These are phyloP conservation scores for Cherax destructor DNA, from an alignment of 1,140 invertebrate genomes.

Conservation along the genomic window DNA sequence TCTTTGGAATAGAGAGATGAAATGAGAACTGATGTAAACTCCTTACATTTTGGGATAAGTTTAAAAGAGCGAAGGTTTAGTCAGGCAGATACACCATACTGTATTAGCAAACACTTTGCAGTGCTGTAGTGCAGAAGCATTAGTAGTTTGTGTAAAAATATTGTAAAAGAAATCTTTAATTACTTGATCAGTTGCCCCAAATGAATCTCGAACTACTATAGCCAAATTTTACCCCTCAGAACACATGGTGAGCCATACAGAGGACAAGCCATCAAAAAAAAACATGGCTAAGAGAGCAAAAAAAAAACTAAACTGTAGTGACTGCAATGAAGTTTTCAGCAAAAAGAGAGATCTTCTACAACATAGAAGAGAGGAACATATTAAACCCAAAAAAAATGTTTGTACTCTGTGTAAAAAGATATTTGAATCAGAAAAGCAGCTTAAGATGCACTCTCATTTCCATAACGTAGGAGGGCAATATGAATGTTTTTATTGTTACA, in stretches of 20 bases:
- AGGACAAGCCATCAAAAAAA: not conserved
- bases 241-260: slow-evolving; percentile 2
- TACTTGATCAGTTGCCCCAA: not conserved
- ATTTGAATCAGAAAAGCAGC: slow-evolving; percentile 46
- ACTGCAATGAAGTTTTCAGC: slow-evolving; percentile 35
- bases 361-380: slow-evolving; percentile 42
- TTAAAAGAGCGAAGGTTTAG: no score
- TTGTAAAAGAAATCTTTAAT: no score
- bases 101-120: no score
- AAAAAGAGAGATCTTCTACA: slow-evolving; percentile 33
- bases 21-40: not conserved
- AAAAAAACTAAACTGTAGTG: slow-evolving; percentile 18
- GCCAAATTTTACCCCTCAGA: no score
- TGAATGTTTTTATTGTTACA: slow-evolving; percentile 54
- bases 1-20: not conserved
- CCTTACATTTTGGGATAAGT: not conserved
- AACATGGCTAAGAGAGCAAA: slow-evolving; percentile 31
- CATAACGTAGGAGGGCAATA: slow-evolving; percentile 50
- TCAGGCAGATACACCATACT: no score
- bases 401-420: slow-evolving; percentile 24
- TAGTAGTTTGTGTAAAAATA: no score
- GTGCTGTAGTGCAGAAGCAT: no score
- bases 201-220: not conserved
- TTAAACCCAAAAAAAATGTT: slow-evolving; percentile 1
- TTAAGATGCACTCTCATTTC: slow-evolving; percentile 49